Conservation (phyloP, 35 echinoderm and acorn worm genomes). For the Strongylocentrotus purpuratus region DNA sequence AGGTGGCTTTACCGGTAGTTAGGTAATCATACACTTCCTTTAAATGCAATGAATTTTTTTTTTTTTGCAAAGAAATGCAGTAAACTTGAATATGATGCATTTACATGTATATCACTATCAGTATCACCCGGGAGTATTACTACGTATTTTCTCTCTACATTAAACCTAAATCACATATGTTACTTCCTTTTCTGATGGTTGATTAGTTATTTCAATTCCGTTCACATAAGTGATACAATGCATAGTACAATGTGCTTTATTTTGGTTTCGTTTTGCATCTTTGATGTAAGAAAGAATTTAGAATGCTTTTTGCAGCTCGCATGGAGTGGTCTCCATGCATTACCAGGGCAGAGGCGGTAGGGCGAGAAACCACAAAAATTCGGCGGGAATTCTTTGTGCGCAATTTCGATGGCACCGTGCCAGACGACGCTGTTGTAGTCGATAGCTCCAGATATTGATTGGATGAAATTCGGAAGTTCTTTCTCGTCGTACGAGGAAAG, state of each 20-base stretch:
- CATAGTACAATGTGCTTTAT: neutral
- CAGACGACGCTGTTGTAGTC: neutral
- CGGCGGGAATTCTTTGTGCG: conserved; percentile 23
- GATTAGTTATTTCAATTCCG: too few relatives aligned
- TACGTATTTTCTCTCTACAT: too few relatives aligned
- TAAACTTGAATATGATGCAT: neutral
- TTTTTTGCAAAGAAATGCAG: neutral
- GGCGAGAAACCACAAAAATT: neutral
- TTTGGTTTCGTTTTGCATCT: neutral
- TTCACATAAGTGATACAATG: neutral
- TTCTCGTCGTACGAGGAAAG: neutral
- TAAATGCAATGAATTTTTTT: neutral
- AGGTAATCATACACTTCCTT: neutral
- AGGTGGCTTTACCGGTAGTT: neutral
- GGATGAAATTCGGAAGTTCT: neutral
- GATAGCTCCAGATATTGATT: neutral
- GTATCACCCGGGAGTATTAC: too few relatives aligned
- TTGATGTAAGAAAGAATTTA: neutral
- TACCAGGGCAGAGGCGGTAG: neutral
- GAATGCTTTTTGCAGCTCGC: neutral
- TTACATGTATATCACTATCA: neutral
- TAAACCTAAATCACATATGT: too few relatives aligned
- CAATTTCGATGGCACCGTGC: conserved; percentile 16
- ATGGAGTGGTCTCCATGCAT: neutral
- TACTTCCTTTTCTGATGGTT: too few relatives aligned